Evolutionary conservation across 35 echinoderm and acorn worm species (phyloP).

Genomic region (Nesometra sesokonis): DNA sequence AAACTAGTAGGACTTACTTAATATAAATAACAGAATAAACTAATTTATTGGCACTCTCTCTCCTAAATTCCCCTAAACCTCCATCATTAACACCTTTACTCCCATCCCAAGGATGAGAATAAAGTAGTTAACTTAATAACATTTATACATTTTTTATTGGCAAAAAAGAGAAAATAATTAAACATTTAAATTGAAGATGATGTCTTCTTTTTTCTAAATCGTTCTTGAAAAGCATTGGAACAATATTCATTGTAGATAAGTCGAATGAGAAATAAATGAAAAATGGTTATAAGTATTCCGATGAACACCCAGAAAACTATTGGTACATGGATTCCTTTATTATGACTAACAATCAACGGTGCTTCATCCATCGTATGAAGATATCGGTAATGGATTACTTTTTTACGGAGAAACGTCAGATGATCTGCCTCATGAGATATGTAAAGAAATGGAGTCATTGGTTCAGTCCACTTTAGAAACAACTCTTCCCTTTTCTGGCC

Average conservation of each 20-base stretch:
- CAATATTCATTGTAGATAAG: slow-evolving; percentile 91
- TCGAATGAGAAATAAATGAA: slow-evolving; percentile 81
- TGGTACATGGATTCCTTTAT: slow-evolving; percentile 61
- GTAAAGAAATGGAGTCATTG: slow-evolving; percentile 78
- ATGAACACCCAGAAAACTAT: slow-evolving; percentile 68
- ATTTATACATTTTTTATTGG: too few species aligned
- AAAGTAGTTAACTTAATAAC: too few species aligned
- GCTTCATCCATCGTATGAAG: slow-evolving; percentile 52
- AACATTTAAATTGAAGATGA: background rate
- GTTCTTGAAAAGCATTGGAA: background rate
- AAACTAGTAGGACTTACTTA: too few species aligned
- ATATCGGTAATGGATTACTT: slow-evolving; percentile 71
- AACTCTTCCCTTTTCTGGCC: slow-evolving; percentile 26
- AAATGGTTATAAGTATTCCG: slow-evolving; percentile 53
- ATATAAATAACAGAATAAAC: too few species aligned
- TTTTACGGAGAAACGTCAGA: slow-evolving; percentile 49
- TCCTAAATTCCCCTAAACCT: too few species aligned
- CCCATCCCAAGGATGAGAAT: too few species aligned
- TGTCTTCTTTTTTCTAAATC: background rate
- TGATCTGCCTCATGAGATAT: slow-evolving; percentile 82
- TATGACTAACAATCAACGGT: background rate
- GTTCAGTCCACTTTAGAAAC: slow-evolving; percentile 75
- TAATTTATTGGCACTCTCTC: too few species aligned
- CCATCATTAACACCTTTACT: too few species aligned
- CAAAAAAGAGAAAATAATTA: too few species aligned